These are phyloP conservation scores for Acropora tenuis DNA, from an alignment of 64 coral and sea anemone species.

Conservation along the genomic window DNA sequence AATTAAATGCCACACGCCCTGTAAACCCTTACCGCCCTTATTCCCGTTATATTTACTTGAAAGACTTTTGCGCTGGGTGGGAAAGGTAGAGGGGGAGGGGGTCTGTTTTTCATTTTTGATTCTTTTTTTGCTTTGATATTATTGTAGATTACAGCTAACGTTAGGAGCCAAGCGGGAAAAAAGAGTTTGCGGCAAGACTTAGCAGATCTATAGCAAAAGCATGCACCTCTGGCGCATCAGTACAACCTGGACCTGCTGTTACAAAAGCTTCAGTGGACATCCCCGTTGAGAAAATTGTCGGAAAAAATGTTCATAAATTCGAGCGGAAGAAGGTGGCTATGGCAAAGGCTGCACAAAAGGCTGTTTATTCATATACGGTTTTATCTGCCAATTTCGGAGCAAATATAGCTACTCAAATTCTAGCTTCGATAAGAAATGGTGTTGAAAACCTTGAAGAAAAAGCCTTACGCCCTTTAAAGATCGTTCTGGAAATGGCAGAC, in stretches of 20 bases:
- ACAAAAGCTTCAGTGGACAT: not conserved
- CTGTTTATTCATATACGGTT: constrained; percentile 7
- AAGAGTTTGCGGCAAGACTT: constrained; percentile 33
- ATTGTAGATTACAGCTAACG: constrained; percentile 10
- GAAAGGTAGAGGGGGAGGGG: too few relatives aligned
- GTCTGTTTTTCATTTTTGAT: too few relatives aligned
- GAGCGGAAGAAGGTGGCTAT: constrained; percentile 25
- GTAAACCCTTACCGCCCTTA: too few relatives aligned
- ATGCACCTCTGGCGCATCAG: constrained; percentile 8
- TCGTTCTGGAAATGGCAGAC: constrained; percentile 20
- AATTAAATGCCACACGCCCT: too few relatives aligned
- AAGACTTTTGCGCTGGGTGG: too few relatives aligned
- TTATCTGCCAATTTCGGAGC: not conserved
- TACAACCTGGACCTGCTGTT: constrained; percentile 24
- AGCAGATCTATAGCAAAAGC: constrained; percentile 18
- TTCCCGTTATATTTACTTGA: too few relatives aligned
- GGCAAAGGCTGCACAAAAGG: constrained; percentile 16
- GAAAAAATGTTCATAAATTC: constrained; percentile 25
- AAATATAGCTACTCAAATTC: constrained; percentile 20
- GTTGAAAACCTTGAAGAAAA: constrained; percentile 2
- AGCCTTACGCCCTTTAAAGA: constrained; percentile 11
- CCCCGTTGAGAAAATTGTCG: constrained; percentile 23
- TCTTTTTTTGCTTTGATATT: too few relatives aligned
- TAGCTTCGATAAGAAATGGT: constrained; percentile 14
- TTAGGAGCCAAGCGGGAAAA: constrained; percentile 22